phyloP scores from a whole-genome alignment of 2,113 vertebrate species.

The Barbus barbus region DNA sequence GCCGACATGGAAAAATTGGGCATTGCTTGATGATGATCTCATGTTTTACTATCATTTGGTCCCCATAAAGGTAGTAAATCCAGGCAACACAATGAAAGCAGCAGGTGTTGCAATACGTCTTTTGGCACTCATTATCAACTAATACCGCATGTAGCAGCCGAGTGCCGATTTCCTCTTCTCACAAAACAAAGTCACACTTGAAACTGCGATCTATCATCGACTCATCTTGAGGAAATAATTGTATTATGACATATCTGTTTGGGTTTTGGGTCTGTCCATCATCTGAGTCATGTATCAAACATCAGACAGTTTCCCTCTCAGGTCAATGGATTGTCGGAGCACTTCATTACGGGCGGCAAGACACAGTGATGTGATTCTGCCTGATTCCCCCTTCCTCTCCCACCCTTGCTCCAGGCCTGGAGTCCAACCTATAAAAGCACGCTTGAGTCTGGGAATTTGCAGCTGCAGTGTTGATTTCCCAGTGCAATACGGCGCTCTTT shows the following conservation, averaged over 20 bases:
- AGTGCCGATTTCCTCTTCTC: not conserved
- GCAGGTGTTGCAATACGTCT: not conserved
- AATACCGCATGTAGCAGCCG: not conserved
- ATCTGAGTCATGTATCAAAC: constrained; percentile 28
- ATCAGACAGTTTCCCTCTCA: constrained; percentile 20
- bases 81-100: not conserved
- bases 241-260: constrained; percentile 24
- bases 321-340: constrained; percentile 41
- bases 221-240: not conserved
- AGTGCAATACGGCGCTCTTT: constrained; percentile 27
- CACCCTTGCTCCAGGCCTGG: constrained; percentile 10
- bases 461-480: constrained; percentile 41
- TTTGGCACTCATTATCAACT: not conserved
- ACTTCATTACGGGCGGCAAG: constrained; percentile 18
- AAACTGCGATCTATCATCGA: not conserved
- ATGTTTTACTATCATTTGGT: not conserved
- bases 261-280: constrained; percentile 29
- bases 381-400: not conserved
- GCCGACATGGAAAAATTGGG: not conserved
- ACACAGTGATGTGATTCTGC: constrained; percentile 21
- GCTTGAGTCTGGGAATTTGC: constrained; percentile 32
- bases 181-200: not conserved
- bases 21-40: not conserved
- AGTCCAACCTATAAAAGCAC: constrained; percentile 23
- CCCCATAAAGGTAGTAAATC: not conserved